Percentiles rank a stretch among this genome's conserved stretches.
These are phyloP conservation scores for Nymphicus hollandicus DNA, from an alignment of 2,113 vertebrate species.

Conservation along the genomic window DNA sequence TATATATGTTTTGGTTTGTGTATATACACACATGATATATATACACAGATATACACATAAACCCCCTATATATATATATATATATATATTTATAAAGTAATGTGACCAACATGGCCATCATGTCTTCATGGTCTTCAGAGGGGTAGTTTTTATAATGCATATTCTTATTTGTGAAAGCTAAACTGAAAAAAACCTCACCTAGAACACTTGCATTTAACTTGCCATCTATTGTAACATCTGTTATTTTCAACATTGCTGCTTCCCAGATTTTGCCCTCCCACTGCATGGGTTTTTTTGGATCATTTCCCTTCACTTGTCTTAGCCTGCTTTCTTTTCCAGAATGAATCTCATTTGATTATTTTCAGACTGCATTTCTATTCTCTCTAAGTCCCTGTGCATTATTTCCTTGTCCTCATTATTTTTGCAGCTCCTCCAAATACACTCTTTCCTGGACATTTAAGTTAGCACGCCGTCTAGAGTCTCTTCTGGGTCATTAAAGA, in stretches of 20 bases:
- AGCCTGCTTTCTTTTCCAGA: not conserved
- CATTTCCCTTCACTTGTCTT: constrained; percentile 43
- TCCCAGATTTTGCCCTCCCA: not conserved
- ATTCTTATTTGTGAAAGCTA: not conserved
- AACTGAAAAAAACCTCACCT: not conserved
- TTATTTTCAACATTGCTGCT: constrained; percentile 20
- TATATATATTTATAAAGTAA: not conserved
- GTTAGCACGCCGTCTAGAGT: not conserved
- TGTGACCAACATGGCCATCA: not conserved
- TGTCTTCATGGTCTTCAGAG: not conserved
- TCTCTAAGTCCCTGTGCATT: not conserved
- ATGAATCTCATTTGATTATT: constrained; percentile 35
- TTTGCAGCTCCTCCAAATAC: not conserved
- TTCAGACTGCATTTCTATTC: constrained; percentile 44
- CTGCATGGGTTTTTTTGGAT: constrained; percentile 32
- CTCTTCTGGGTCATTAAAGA: constrained; percentile 32
- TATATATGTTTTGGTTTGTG: too few relatives aligned
- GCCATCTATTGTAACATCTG: not conserved
- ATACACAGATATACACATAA: too few relatives aligned
- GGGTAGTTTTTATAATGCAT: not conserved
- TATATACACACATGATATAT: not conserved
- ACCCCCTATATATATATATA: too few relatives aligned
- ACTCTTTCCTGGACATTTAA: not conserved
- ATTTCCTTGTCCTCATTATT: not conserved
- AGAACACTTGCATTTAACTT: not conserved